A percentile compares a stretch with the other conserved stretches of the same genome.
phyloP scores from a whole-genome alignment of 2,888 invertebrate genomes.

The Strigamia maritima region DNA sequence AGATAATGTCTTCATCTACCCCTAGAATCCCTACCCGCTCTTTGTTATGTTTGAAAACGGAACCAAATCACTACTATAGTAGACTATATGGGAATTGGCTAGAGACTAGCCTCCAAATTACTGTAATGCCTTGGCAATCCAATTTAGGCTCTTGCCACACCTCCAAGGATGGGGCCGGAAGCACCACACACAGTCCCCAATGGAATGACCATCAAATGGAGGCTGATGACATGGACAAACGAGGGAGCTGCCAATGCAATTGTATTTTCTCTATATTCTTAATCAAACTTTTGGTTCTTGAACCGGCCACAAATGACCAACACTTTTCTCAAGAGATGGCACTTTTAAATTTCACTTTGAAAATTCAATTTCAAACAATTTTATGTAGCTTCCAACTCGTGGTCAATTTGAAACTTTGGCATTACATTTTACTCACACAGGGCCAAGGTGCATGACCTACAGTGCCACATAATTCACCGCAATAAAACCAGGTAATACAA shows the following conservation, averaged over 20 bases:
- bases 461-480: background rate
- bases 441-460: background rate
- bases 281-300: conserved; percentile 28
- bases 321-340: conserved; percentile 9
- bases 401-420: background rate
- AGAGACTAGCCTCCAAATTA: conserved; percentile 25
- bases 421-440: background rate
- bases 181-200: conserved; percentile 21
- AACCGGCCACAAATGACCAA: conserved; percentile 25
- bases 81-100: conserved; percentile 25
- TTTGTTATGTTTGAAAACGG: conserved; percentile 25
- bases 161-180: conserved; percentile 30
- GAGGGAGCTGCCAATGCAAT: conserved; percentile 28
- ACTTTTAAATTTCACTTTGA: background rate
- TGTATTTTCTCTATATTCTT: conserved; percentile 32
- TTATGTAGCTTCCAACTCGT: background rate
- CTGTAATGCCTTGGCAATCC: conserved; percentile 32
- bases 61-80: background rate
- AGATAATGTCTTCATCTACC: conserved; percentile 29
- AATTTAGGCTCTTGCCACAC: conserved; percentile 26
- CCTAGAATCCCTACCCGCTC: conserved; percentile 19
- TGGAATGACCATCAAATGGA: conserved; percentile 30
- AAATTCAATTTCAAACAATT: background rate
- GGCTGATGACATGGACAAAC: conserved; percentile 34
- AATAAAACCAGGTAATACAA: background rate